These are phyloP conservation scores for Scyliorhinus canicula DNA, from an alignment of 2,797 vertebrate species.

Conservation along the genomic window DNA sequence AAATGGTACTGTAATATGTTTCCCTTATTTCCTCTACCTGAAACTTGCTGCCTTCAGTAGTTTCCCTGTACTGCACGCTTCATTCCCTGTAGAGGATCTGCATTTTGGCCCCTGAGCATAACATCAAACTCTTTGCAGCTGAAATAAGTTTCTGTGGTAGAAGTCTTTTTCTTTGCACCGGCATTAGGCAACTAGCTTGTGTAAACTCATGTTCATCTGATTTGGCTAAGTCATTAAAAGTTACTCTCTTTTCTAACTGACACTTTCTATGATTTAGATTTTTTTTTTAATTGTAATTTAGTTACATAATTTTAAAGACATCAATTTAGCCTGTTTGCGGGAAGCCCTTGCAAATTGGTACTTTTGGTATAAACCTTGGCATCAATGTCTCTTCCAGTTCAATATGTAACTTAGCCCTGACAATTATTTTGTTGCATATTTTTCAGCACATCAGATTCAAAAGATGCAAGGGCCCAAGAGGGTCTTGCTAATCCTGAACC, in stretches of 20 bases:
- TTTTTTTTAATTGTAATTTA: background rate
- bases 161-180: background rate
- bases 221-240: background rate
- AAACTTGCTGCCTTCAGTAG: background rate
- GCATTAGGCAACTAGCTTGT: background rate
- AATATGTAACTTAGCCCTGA: background rate
- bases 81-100: background rate
- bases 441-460: background rate
- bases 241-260: background rate
- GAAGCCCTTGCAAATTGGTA: background rate
- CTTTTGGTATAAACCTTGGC: background rate
- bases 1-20: background rate
- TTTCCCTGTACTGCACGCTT: background rate
- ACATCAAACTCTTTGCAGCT: background rate
- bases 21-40: background rate
- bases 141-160: background rate
- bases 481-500: background rate
- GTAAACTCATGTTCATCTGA: background rate
- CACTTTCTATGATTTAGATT: background rate
- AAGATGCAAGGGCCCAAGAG: conserved; percentile 29
- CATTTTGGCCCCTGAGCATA: background rate
- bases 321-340: background rate
- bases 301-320: background rate
- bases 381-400: background rate
- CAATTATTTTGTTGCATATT: background rate